Percentiles rank a stretch among this genome's conserved stretches.
These are phyloP conservation scores for Bothrops jararaca DNA, from an alignment of 2,113 vertebrate species.

Conservation along the genomic window DNA sequence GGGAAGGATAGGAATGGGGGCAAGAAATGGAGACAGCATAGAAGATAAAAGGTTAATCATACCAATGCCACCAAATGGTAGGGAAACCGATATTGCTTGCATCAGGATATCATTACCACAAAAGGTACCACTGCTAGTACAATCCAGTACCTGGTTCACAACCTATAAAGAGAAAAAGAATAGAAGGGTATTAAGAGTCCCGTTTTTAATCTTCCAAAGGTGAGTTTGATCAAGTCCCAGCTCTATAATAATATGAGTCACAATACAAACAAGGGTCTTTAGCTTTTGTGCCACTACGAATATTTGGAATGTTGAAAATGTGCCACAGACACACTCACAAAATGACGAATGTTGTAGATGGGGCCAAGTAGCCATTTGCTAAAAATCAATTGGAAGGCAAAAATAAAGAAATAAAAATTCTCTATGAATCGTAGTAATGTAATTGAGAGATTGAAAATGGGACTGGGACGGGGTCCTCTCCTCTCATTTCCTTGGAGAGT, in stretches of 20 bases:
- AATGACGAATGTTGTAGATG: not conserved
- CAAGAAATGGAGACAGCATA: not conserved
- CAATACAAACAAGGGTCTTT: not conserved
- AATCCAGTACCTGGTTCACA: slow-evolving; percentile 73
- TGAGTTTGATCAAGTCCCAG: not conserved
- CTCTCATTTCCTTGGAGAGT: no score
- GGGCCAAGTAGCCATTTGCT: not conserved
- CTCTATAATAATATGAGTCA: not conserved
- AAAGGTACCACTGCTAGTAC: slow-evolving; percentile 86
- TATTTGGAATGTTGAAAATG: not conserved
- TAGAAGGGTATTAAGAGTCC: not conserved
- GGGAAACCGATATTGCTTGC: slow-evolving; percentile 66
- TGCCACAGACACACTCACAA: not conserved
- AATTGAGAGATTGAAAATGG: not conserved
- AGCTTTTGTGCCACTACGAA: not conserved
- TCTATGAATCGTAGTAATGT: not conserved
- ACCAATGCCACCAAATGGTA: slow-evolving; percentile 91
- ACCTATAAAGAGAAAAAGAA: slow-evolving; percentile 53
- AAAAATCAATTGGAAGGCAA: not conserved
- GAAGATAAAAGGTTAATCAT: slow-evolving; percentile 41
- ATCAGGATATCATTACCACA: slow-evolving; percentile 85
- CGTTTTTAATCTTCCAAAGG: not conserved
- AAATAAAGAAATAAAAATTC: not conserved
- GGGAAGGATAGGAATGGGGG: not conserved
- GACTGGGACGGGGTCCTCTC: no score